phyloP scores from a whole-genome alignment of 2,888 invertebrate species.

The Cybosia mesomella region DNA sequence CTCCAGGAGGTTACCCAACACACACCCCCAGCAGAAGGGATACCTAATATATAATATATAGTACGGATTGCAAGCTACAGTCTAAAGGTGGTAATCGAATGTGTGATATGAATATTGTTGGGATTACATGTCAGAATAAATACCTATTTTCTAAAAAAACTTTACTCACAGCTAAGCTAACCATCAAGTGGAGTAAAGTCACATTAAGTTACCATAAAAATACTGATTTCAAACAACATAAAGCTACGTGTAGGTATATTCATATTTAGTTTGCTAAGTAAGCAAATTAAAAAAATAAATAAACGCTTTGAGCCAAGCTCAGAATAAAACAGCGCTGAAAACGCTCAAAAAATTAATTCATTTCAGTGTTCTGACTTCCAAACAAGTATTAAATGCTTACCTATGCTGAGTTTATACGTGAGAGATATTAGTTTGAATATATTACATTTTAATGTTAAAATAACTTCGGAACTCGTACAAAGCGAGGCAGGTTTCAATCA shows the following conservation, averaged over 20 bases:
- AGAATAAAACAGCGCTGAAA: background rate
- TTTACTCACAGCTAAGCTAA: too few species aligned
- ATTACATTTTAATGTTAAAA: background rate
- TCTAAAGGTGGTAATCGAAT: too few species aligned
- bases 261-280: background rate
- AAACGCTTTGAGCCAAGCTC: background rate
- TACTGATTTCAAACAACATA: background rate
- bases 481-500: background rate
- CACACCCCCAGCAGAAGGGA: background rate
- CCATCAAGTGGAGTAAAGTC: too few species aligned
- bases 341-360: background rate
- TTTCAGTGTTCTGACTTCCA: background rate
- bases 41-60: background rate
- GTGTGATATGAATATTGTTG: too few species aligned
- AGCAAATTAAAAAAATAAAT: background rate
- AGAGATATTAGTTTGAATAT: background rate
- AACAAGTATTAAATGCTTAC: background rate
- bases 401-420: background rate
- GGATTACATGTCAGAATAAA: too few species aligned
- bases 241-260: background rate
- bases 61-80: too few species aligned
- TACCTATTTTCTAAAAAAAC: too few species aligned
- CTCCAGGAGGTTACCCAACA: too few species aligned
- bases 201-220: background rate
- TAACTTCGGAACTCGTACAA: background rate